Conservation (phyloP, 2,888 invertebrate genomes). For the Lingula anatina region DNA sequence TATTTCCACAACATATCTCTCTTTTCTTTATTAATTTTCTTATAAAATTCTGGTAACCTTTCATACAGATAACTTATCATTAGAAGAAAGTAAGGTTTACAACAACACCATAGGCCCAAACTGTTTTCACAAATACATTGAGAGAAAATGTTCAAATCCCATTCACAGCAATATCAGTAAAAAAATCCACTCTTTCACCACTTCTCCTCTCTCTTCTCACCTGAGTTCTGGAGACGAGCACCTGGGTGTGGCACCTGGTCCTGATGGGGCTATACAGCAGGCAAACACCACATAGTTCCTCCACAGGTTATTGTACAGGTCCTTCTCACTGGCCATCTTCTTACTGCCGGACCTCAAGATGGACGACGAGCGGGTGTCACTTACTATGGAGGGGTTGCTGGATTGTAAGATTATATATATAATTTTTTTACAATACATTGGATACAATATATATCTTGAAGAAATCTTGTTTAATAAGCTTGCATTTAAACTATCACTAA, state of each 20-base stretch:
- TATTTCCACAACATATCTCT: too few species aligned
- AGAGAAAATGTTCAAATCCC: too few species aligned
- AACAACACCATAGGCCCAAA: too few species aligned
- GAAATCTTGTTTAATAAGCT: too few species aligned
- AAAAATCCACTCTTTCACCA: too few species aligned
- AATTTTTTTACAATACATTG: background rate
- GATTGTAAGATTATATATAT: too few species aligned
- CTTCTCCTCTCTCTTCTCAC: slow-evolving; percentile 16
- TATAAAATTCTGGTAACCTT: too few species aligned
- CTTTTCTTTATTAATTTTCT: too few species aligned
- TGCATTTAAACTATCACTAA: background rate
- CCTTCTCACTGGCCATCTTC: slow-evolving; percentile 82
- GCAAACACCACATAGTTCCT: slow-evolving; percentile 95
- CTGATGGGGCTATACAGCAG: slow-evolving; percentile 90
- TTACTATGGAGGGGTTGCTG: too few species aligned
- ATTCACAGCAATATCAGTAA: too few species aligned
- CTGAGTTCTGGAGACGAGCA: slow-evolving; percentile 38
- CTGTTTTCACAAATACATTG: background rate
- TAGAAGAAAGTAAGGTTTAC: too few species aligned
- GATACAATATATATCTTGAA: slow-evolving; percentile 1
- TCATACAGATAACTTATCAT: too few species aligned
- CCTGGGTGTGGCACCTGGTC: slow-evolving; percentile 58
- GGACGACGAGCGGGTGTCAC: slow-evolving; percentile 88
- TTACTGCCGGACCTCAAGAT: slow-evolving; percentile 71
- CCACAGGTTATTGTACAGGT: slow-evolving; percentile 95